Conservation (phyloP, 2,113 vertebrate species). For the Muntiacus muntjak region DNA sequence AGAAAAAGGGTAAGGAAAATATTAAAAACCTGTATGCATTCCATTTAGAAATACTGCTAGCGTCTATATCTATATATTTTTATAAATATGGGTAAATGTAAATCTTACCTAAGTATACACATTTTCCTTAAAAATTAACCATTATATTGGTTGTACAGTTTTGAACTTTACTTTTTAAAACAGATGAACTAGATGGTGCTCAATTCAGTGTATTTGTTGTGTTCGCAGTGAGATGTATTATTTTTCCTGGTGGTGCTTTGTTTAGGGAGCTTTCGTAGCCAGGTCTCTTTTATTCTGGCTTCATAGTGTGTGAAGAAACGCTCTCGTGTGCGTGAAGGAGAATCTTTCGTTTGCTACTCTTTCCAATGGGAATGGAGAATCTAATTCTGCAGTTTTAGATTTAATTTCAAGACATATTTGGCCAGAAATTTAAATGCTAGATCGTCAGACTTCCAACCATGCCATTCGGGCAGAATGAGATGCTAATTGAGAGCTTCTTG, state of each 20-base stretch:
- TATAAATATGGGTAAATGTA: background rate
- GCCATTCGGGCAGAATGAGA: background rate
- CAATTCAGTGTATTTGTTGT: background rate
- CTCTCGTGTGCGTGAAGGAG: background rate
- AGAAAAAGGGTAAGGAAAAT: background rate
- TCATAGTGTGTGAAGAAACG: background rate
- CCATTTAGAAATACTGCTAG: background rate
- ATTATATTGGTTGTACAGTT: background rate
- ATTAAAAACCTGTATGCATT: background rate
- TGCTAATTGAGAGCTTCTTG: background rate
- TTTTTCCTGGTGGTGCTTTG: slow-evolving; percentile 30
- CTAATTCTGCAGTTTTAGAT: background rate
- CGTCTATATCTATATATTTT: background rate
- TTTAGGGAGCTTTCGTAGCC: background rate
- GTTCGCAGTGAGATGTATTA: background rate
- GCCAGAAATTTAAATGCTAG: background rate
- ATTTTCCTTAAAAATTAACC: background rate
- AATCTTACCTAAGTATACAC: background rate
- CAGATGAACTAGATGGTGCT: background rate
- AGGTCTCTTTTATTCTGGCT: background rate
- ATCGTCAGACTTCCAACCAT: background rate
- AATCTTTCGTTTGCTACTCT: background rate
- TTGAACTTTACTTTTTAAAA: background rate
- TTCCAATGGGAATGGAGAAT: background rate
- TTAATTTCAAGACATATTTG: slow-evolving; percentile 29